A percentile compares a stretch with the other conserved stretches of the same genome.
Conservation (phyloP, 2,888 invertebrate genomes). For the Phasia obesa region DNA sequence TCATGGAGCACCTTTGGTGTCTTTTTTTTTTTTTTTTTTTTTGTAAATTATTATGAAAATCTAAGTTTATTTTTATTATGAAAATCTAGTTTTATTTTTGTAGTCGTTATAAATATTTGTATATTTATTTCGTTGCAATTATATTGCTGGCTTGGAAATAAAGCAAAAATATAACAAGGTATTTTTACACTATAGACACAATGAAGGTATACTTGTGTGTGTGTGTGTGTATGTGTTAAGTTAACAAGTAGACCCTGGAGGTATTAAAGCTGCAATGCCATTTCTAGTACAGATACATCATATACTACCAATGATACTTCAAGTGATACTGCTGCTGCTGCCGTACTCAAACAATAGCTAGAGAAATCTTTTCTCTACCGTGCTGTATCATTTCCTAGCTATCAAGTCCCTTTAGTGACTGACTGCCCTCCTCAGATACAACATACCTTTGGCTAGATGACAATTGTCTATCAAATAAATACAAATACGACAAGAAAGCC, state of each 20-base stretch:
- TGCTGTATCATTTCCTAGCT: constrained; percentile 20
- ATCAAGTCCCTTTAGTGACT: constrained; percentile 40
- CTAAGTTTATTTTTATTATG: too few species aligned
- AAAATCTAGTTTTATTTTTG: constrained; percentile 40
- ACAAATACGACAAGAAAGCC: constrained; percentile 59
- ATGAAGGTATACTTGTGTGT: constrained; percentile 21
- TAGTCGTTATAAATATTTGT: constrained; percentile 16
- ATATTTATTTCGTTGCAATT: constrained; percentile 45
- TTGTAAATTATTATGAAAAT: too few species aligned
- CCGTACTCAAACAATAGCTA: constrained; percentile 45
- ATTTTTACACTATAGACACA: constrained; percentile 64
- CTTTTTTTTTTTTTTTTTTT: too few species aligned
- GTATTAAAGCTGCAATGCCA: constrained; percentile 69
- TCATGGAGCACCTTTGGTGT: too few species aligned
- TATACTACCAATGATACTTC: constrained; percentile 29
- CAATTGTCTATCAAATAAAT: constrained; percentile 72
- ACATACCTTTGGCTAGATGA: constrained; percentile 62
- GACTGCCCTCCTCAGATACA: constrained; percentile 38
- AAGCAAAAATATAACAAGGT: constrained; percentile 62
- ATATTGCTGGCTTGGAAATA: constrained; percentile 47
- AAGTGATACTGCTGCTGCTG: constrained; percentile 29
- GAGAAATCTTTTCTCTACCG: constrained; percentile 6
- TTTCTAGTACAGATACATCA: constrained; percentile 24
- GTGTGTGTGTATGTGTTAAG: constrained; percentile 43
- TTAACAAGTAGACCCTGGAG: constrained; percentile 69